Percentiles rank a stretch among this genome's conserved stretches.
Conservation (phyloP, 1,140 invertebrate genomes). For the Pollicipes pollicipes region DNA sequence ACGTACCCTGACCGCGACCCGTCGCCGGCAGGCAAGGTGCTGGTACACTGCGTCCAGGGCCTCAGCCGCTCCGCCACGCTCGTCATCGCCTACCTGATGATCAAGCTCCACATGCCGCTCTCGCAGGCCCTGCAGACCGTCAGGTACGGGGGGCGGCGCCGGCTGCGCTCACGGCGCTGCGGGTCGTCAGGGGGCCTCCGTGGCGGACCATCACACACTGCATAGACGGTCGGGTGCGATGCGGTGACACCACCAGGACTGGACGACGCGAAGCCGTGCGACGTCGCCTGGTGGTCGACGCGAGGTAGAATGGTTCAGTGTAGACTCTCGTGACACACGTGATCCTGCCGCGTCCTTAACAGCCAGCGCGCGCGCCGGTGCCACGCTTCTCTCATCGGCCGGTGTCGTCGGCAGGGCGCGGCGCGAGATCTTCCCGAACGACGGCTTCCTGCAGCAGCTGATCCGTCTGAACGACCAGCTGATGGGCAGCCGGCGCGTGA, state of each 20-base stretch:
- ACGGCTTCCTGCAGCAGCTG: constrained; percentile 58
- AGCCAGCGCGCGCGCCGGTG: no score
- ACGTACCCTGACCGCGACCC: neutral
- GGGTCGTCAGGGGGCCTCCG: neutral
- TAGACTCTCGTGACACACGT: no score
- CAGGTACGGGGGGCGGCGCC: constrained; percentile 44
- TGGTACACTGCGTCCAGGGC: constrained; percentile 63
- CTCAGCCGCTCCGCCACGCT: constrained; percentile 61
- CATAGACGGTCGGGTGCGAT: neutral
- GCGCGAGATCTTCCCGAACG: constrained; percentile 46
- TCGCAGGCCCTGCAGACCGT: constrained; percentile 48
- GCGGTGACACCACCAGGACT: no score
- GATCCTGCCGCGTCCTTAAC: no score
- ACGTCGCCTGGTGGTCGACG: no score
- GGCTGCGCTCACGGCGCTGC: neutral
- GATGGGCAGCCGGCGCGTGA: neutral
- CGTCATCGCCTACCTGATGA: constrained; percentile 64
- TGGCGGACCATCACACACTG: neutral
- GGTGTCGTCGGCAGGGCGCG: constrained; percentile 5
- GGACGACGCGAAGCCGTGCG: no score
- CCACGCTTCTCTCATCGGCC: neutral
- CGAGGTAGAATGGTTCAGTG: no score
- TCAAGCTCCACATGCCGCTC: constrained; percentile 55
- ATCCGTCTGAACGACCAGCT: constrained; percentile 40
- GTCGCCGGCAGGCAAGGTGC: constrained; percentile 41